phyloP scores from a whole-genome alignment of 2,113 vertebrate species.

The Lipotes vexillifer region DNA sequence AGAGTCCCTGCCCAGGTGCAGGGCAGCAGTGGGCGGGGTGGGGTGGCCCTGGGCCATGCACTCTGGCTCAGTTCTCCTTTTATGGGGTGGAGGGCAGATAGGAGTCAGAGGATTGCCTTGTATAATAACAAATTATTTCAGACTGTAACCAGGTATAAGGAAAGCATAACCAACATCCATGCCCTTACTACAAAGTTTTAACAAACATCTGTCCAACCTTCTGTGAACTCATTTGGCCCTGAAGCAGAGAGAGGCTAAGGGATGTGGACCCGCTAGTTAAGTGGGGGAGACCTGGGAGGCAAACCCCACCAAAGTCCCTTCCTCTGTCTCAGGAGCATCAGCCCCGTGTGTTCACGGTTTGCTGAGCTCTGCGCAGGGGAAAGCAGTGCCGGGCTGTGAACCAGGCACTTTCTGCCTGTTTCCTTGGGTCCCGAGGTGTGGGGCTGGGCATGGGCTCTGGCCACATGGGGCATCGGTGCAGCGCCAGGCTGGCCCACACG shows the following conservation, averaged over 20 bases:
- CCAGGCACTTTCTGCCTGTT: background rate
- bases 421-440: background rate
- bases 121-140: background rate
- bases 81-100: background rate
- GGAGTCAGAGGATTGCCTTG: background rate
- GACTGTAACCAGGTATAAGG: background rate
- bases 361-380: background rate
- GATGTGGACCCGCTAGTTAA: background rate
- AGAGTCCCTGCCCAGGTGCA: background rate
- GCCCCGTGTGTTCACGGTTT: background rate
- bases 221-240: background rate
- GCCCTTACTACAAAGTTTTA: no score
- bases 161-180: background rate
- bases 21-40: background rate
- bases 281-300: background rate
- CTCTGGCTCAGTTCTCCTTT: background rate
- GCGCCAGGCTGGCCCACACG: background rate
- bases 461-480: rapidly evolving
- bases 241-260: background rate
- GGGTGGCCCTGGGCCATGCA: background rate
- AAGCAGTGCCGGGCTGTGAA: background rate
- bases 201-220: background rate
- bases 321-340: background rate
- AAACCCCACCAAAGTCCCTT: background rate
- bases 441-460: background rate